These are phyloP conservation scores for Diceros bicornis DNA, from an alignment of 2,797 vertebrate genomes.

Conservation along the genomic window DNA sequence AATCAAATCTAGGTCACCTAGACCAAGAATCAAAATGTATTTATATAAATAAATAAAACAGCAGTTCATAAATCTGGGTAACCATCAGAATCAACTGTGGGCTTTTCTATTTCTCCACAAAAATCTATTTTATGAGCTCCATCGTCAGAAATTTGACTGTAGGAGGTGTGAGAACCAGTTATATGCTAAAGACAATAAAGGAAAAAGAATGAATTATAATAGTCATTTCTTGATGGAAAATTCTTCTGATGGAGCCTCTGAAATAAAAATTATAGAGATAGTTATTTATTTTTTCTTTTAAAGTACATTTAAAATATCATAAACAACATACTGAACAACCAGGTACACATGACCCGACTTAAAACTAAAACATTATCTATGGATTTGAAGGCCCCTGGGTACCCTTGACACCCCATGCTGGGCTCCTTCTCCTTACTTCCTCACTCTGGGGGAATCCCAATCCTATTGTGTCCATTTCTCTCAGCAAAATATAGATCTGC, in stretches of 20 bases:
- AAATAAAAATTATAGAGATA: not conserved
- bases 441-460: not conserved
- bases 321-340: not conserved
- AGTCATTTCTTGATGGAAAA: conserved; percentile 17
- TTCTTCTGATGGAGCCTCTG: not conserved
- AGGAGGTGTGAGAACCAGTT: not conserved
- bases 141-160: not conserved
- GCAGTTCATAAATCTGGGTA: not conserved
- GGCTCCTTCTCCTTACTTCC: accelerated
- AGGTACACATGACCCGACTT: not conserved
- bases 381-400: not conserved
- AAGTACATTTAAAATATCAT: not conserved
- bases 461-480: not conserved
- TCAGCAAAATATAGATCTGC: not conserved
- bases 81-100: not conserved
- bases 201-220: not conserved
- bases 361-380: not conserved
- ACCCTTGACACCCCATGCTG: not conserved
- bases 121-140: not conserved
- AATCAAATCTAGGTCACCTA: conserved; percentile 19
- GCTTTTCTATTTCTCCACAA: not conserved
- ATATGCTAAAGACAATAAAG: not conserved
- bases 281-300: not conserved
- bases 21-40: conserved; percentile 44
- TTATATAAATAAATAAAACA: conserved; percentile 41